Percentiles rank a stretch among this genome's conserved stretches.
These are phyloP conservation scores for Phylloscopus trochiloides DNA, from an alignment of 2,113 vertebrate genomes.

Conservation along the genomic window DNA sequence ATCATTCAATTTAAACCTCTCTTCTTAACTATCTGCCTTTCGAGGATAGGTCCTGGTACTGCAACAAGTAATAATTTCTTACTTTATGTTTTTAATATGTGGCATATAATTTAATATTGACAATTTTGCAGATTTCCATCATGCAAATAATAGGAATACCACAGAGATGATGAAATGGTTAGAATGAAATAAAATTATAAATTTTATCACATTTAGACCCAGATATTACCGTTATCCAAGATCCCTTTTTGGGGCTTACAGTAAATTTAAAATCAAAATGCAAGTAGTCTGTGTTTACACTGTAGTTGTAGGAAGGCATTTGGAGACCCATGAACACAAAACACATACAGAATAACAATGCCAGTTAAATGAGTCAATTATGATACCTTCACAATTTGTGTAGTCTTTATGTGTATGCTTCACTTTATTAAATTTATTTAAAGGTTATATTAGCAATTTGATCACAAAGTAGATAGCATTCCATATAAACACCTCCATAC, in stretches of 20 bases:
- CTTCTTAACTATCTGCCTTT: not conserved
- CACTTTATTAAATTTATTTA: not conserved
- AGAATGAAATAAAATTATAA: not conserved
- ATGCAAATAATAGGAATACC: not conserved
- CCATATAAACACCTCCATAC: not conserved
- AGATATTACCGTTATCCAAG: not conserved
- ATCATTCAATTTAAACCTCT: not conserved
- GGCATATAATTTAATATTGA: not conserved
- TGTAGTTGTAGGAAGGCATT: not conserved
- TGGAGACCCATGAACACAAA: not conserved
- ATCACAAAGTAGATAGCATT: not conserved
- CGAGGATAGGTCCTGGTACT: not conserved
- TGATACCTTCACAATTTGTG: not conserved
- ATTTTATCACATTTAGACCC: not conserved
- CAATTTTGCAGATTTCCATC: not conserved
- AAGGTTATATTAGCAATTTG: not conserved
- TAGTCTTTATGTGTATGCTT: not conserved
- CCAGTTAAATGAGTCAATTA: not conserved
- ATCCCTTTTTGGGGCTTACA: not conserved
- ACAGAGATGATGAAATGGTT: not conserved
- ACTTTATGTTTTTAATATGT: not conserved
- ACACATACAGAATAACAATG: not conserved
- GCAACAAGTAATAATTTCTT: not conserved
- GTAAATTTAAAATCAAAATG: not conserved
- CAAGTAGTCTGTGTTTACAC: not conserved